Percentiles rank a stretch among this genome's conserved stretches.
Evolutionary conservation across 2,113 vertebrate genomes (phyloP).

Genomic region (Platysternon megacephalum): DNA sequence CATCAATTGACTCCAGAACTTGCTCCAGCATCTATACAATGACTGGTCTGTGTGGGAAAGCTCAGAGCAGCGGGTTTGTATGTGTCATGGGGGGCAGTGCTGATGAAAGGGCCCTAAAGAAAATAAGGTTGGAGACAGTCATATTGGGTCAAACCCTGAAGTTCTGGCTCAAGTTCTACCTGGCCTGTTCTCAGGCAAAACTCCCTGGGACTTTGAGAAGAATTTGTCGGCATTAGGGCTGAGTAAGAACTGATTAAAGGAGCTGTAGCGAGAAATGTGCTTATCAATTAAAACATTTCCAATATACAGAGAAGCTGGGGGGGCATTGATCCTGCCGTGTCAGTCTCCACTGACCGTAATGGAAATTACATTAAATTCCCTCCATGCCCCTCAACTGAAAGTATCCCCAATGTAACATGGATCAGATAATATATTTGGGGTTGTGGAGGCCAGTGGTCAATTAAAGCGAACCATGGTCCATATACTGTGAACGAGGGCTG

Average conservation of each 20-base stretch:
- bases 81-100: accelerated
- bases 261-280: neutral
- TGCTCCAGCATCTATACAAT: neutral
- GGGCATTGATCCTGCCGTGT: neutral
- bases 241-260: neutral
- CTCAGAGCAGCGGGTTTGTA: neutral
- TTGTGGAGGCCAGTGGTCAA: accelerated
- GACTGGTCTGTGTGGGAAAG: neutral
- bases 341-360: neutral
- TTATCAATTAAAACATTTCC: neutral
- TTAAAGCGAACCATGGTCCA: neutral
- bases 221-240: neutral
- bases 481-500: neutral
- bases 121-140: neutral
- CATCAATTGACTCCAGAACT: neutral
- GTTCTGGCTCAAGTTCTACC: neutral
- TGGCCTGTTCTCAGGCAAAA: neutral
- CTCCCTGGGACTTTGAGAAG: neutral
- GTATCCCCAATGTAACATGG: accelerated
- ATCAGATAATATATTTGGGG: neutral
- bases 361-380: neutral
- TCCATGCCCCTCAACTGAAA: accelerated
- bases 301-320: neutral
- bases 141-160: accelerated
- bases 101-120: neutral